Percentiles rank a stretch among this genome's conserved stretches.
Conservation (phyloP, 1,140 invertebrate genomes). For the Trichonephila clavipes region DNA sequence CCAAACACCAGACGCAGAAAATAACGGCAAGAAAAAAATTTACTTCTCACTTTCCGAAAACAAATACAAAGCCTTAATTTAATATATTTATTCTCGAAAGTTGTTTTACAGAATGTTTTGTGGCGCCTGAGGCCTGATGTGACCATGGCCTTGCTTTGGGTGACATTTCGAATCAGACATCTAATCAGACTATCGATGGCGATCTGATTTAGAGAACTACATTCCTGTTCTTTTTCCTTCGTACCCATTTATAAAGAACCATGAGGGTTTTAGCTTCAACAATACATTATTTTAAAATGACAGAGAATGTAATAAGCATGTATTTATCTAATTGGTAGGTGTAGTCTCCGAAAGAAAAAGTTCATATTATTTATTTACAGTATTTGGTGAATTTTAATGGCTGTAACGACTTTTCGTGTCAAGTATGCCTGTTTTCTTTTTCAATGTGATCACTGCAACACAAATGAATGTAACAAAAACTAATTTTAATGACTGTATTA, state of each 20-base stretch:
- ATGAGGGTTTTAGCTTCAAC: too few relatives aligned
- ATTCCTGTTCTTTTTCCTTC: neutral
- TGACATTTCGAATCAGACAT: neutral
- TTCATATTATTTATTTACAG: too few relatives aligned
- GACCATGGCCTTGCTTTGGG: slow-evolving; percentile 4
- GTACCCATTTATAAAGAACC: neutral
- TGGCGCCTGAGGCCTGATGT: neutral
- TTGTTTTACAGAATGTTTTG: slow-evolving; percentile 3
- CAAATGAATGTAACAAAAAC: too few relatives aligned
- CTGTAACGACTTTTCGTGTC: too few relatives aligned
- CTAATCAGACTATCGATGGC: neutral
- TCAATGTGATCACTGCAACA: too few relatives aligned
- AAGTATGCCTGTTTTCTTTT: too few relatives aligned
- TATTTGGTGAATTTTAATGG: too few relatives aligned
- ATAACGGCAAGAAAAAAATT: neutral
- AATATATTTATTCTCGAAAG: neutral
- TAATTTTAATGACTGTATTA: too few relatives aligned
- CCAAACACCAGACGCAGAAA: neutral
- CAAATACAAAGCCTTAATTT: neutral
- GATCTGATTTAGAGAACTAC: neutral
- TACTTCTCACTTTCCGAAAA: neutral
- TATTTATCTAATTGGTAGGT: too few relatives aligned
- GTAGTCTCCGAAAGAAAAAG: too few relatives aligned
- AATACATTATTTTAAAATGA: too few relatives aligned
- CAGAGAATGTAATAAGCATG: too few relatives aligned